These are phyloP conservation scores for Callaeas wilsoni DNA, from an alignment of 2,113 vertebrate species.

Conservation along the genomic window DNA sequence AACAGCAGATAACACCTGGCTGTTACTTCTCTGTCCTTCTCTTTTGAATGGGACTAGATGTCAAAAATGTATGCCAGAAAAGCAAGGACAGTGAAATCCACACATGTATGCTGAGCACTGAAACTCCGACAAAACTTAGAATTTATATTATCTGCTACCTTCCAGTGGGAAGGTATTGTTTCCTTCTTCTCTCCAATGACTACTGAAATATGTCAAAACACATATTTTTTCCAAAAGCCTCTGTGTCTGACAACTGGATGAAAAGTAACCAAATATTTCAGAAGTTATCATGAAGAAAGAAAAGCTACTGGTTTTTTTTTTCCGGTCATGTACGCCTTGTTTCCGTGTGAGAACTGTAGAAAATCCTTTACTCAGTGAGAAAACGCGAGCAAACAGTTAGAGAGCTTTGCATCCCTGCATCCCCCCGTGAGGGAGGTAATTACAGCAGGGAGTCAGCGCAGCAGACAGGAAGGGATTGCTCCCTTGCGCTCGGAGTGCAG, in stretches of 20 bases:
- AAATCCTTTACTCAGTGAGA: not conserved
- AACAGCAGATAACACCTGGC: not conserved
- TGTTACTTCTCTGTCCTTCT: not conserved
- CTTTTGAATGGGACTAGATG: not conserved
- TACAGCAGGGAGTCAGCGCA: rapidly evolving
- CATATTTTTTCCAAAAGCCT: not conserved
- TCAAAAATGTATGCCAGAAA: not conserved
- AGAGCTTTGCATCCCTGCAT: not conserved
- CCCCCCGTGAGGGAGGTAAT: not conserved
- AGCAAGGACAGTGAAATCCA: not conserved
- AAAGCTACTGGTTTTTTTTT: not conserved
- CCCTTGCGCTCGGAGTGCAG: not conserved
- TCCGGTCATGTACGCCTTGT: rapidly evolving
- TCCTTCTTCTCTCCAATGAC: not conserved
- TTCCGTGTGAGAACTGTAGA: rapidly evolving
- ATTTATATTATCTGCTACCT: not conserved
- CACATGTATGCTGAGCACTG: not conserved
- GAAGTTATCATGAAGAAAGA: not conserved
- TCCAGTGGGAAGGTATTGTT: not conserved
- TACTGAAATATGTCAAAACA: not conserved
- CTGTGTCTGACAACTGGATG: not conserved
- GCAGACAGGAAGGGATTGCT: not conserved
- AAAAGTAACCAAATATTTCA: not conserved
- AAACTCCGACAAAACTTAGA: not conserved
- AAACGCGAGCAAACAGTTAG: not conserved